Conservation (phyloP, 2,797 vertebrate genomes). For the Falco peregrinus region DNA sequence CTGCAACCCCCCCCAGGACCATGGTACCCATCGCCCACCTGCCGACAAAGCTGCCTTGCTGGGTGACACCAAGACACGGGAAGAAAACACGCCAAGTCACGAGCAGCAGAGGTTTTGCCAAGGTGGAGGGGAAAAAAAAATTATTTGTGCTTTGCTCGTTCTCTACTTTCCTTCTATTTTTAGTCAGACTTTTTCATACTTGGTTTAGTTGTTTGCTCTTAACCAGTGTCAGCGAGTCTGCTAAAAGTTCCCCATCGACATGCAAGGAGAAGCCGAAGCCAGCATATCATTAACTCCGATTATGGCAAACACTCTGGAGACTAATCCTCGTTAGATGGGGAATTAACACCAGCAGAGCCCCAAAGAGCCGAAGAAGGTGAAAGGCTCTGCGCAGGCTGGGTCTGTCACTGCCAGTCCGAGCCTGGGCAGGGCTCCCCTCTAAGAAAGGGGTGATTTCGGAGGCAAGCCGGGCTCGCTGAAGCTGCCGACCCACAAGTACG, state of each 20-base stretch:
- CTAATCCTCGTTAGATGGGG: neutral
- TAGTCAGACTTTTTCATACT: neutral
- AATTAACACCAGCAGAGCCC: neutral
- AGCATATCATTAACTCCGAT: neutral
- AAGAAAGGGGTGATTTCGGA: neutral
- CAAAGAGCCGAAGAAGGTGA: neutral
- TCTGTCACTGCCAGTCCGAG: neutral
- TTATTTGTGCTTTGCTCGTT: neutral
- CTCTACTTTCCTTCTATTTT: neutral
- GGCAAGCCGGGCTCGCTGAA: neutral
- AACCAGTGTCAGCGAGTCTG: neutral
- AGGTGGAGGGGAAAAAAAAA: neutral
- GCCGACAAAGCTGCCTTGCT: neutral
- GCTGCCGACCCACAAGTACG: neutral
- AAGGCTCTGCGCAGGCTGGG: neutral
- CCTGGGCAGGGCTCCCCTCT: neutral
- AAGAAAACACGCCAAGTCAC: neutral
- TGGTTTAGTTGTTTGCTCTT: neutral
- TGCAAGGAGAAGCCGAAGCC: neutral
- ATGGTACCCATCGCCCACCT: accelerated
- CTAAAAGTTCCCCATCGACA: neutral
- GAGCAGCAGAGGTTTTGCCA: neutral
- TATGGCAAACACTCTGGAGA: neutral
- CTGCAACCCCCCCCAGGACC: neutral
- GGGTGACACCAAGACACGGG: neutral